These are phyloP conservation scores for Pampus argenteus DNA, from an alignment of 2,797 vertebrate species.

Conservation along the genomic window DNA sequence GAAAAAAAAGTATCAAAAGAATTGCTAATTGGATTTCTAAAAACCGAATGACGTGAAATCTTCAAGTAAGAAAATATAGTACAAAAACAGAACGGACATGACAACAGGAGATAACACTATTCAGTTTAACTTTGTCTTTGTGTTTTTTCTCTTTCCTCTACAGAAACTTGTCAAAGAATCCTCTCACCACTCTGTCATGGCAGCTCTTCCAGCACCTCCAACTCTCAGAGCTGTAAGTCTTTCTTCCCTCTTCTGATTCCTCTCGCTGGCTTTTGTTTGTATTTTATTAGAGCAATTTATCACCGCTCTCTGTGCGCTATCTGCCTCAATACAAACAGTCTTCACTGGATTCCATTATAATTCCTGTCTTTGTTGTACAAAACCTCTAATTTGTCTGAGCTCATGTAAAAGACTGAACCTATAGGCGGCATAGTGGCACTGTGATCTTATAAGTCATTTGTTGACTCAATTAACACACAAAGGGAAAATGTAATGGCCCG, in stretches of 20 bases:
- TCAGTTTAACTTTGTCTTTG: constrained; percentile 44
- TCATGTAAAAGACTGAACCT: constrained; percentile 60
- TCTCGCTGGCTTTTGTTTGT: constrained; percentile 65
- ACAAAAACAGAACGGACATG: constrained; percentile 19
- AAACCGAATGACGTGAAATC: constrained; percentile 27
- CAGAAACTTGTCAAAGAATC: constrained; percentile 98
- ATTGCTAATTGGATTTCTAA: constrained; percentile 35
- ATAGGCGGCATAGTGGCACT: constrained; percentile 52
- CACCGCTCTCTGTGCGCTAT: constrained; percentile 50
- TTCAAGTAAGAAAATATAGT: not conserved
- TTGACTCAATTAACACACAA: constrained; percentile 79
- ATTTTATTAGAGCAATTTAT: constrained; percentile 74
- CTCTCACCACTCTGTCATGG: constrained; percentile 96
- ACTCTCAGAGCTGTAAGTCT: constrained; percentile 96
- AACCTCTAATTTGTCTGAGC: constrained; percentile 68
- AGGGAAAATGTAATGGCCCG: constrained; percentile 73
- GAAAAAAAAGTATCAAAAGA: constrained; percentile 1
- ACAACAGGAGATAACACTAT: constrained; percentile 34
- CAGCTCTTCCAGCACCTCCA: constrained; percentile 98
- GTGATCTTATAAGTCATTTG: constrained; percentile 74
- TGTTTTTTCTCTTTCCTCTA: constrained; percentile 44
- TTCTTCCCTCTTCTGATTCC: constrained; percentile 48
- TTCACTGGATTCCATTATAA: constrained; percentile 53
- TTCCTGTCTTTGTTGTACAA: constrained; percentile 70
- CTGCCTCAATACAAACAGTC: constrained; percentile 65